Percentiles rank a stretch among this genome's conserved stretches.
Evolutionary conservation across 2,797 vertebrate species (phyloP).

Genomic region (Danio tinwini): DNA sequence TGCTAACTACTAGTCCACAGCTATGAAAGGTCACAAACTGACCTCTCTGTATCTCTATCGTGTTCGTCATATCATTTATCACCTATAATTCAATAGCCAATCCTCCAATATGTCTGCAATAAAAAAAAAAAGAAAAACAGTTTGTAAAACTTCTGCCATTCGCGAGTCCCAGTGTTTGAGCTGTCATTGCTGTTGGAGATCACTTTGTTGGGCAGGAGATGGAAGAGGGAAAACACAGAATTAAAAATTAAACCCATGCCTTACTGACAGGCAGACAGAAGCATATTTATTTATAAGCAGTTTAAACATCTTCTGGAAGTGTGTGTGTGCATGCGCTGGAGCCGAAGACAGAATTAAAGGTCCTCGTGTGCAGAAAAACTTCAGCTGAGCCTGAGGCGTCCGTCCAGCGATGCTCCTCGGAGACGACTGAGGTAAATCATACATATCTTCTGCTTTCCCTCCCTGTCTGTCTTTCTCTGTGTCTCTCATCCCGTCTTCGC

Average conservation of each 20-base stretch:
- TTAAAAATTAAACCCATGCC: conserved; percentile 71
- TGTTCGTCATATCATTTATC: not conserved
- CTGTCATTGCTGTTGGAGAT: conserved; percentile 67
- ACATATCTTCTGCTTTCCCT: conserved; percentile 60
- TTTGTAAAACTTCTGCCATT: conserved; percentile 7
- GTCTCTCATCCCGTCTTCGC: conserved; percentile 29
- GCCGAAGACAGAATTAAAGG: conserved; percentile 58
- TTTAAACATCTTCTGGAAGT: conserved; percentile 57
- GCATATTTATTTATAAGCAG: conserved; percentile 67
- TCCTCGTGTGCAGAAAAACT: conserved; percentile 62
- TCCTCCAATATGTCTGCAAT: not conserved
- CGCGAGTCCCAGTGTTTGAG: conserved; percentile 19
- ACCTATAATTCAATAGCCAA: not conserved
- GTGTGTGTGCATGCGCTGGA: conserved; percentile 37
- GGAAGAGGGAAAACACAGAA: conserved; percentile 48
- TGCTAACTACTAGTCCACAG: not conserved
- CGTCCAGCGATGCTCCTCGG: conserved; percentile 65
- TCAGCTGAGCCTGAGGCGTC: conserved; percentile 69
- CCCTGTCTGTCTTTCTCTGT: conserved; percentile 55
- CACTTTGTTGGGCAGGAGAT: conserved; percentile 67
- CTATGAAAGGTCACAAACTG: not conserved
- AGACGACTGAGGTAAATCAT: conserved; percentile 68
- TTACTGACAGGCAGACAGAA: conserved; percentile 68
- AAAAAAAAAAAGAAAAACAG: not conserved
- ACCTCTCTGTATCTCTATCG: not conserved